These are phyloP conservation scores for Anthopleura xanthogrammica DNA, from an alignment of 92 coral and sea anemone genomes.

Conservation along the genomic window DNA sequence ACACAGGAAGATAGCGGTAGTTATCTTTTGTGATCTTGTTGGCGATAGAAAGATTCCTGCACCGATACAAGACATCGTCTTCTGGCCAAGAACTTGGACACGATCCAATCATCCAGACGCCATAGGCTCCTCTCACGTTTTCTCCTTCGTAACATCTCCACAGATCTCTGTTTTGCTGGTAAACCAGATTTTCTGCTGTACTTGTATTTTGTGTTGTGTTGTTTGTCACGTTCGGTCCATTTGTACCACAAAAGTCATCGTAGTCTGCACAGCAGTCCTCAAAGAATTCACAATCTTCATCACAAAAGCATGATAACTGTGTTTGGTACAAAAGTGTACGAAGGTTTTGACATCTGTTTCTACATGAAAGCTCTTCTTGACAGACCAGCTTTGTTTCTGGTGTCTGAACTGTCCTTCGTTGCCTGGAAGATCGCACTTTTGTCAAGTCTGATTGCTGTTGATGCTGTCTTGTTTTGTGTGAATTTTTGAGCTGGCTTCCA, in stretches of 20 bases:
- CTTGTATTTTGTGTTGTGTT: not conserved
- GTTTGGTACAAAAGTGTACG: not conserved
- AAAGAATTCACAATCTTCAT: slow-evolving; percentile 31
- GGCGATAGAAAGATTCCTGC: slow-evolving; percentile 13
- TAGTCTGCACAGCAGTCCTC: slow-evolving; percentile 48
- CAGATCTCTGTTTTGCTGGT: not conserved
- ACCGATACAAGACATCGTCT: slow-evolving; percentile 24
- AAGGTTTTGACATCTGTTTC: slow-evolving; percentile 13
- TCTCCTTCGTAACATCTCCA: slow-evolving; percentile 1
- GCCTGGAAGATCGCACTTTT: not conserved
- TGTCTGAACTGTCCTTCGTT: not conserved
- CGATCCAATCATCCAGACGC: slow-evolving; percentile 53
- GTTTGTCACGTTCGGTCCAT: not conserved
- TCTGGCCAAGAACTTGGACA: slow-evolving; percentile 37
- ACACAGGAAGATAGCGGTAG: slow-evolving; percentile 50
- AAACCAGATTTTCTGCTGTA: not conserved
- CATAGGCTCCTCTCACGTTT: not conserved
- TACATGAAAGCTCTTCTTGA: slow-evolving; percentile 12
- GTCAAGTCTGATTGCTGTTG: not conserved
- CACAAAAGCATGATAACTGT: slow-evolving; percentile 30
- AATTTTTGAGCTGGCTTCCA: not conserved
- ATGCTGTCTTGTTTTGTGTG: no score
- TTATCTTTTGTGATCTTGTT: slow-evolving; percentile 28
- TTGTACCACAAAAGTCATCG: slow-evolving; percentile 20
- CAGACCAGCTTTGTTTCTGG: not conserved